Percentiles rank a stretch among this genome's conserved stretches.
phyloP scores from a whole-genome alignment of 2,888 invertebrate species.

The Dynastes grantii region DNA sequence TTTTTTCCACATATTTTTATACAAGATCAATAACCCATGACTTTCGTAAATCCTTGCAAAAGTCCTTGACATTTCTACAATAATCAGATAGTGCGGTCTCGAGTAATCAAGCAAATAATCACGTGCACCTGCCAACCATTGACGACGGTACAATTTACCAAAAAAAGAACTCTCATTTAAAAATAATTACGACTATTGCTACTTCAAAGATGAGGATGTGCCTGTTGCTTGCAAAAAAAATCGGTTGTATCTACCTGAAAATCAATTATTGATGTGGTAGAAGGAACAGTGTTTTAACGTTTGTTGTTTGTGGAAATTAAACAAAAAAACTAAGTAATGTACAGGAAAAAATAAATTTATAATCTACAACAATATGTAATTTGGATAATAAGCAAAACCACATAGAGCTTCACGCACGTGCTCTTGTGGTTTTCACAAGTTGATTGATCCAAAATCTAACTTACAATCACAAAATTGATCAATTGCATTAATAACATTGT shows the following conservation, averaged over 20 bases:
- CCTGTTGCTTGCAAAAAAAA: not conserved
- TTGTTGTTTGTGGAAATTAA: too few relatives aligned
- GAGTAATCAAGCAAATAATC: not conserved
- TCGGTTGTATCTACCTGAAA: not conserved
- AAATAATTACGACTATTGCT: constrained; percentile 2
- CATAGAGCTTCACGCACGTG: too few relatives aligned
- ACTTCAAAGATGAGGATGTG: not conserved
- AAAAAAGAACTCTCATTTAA: not conserved
- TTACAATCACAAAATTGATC: not conserved
- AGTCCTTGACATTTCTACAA: constrained; percentile 35
- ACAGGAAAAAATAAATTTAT: too few relatives aligned
- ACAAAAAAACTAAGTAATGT: too few relatives aligned
- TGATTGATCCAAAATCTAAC: not conserved
- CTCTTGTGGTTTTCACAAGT: too few relatives aligned
- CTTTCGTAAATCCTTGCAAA: constrained; percentile 30
- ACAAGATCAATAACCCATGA: constrained; percentile 34
- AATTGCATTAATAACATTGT: not conserved
- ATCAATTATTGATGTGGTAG: too few relatives aligned
- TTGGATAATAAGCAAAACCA: too few relatives aligned
- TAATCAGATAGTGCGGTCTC: constrained; percentile 6
- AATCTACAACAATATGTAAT: too few relatives aligned
- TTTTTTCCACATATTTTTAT: not conserved
- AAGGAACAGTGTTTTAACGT: too few relatives aligned
- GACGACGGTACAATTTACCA: not conserved
- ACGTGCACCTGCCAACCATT: not conserved